These are phyloP conservation scores for Ridgeia piscesae DNA, from an alignment of 1,140 invertebrate species.

Conservation along the genomic window DNA sequence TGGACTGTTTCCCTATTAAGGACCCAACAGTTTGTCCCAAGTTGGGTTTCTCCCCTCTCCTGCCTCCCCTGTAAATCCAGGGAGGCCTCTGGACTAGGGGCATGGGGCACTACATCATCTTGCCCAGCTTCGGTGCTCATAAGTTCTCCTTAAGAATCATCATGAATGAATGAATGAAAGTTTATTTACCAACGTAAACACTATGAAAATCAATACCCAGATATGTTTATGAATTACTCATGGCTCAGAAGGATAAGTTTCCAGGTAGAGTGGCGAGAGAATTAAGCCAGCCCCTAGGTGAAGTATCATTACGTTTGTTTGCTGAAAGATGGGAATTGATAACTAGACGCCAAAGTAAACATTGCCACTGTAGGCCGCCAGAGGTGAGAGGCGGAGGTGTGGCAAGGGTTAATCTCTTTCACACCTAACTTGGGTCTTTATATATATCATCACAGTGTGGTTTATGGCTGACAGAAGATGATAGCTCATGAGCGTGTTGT, in stretches of 20 bases:
- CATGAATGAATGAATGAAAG: too few species aligned
- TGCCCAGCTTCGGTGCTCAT: not conserved
- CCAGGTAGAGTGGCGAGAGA: not conserved
- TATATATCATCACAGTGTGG: not conserved
- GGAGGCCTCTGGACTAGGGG: too few species aligned
- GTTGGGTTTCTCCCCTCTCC: too few species aligned
- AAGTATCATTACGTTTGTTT: slow-evolving; percentile 1
- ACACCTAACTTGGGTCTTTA: not conserved
- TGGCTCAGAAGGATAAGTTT: not conserved
- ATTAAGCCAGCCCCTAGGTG: not conserved
- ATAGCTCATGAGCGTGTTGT: too few species aligned
- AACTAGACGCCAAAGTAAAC: not conserved
- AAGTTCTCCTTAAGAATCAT: not conserved
- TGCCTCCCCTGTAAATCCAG: too few species aligned
- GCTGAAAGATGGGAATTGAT: not conserved
- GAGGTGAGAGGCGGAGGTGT: not conserved
- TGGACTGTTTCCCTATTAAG: too few species aligned
- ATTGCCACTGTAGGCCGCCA: not conserved
- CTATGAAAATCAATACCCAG: not conserved
- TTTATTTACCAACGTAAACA: not conserved
- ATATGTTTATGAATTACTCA: not conserved
- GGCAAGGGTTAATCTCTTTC: not conserved
- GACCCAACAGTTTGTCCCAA: too few species aligned
- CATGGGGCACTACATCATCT: too few species aligned
- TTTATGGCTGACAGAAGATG: not conserved